Conservation (phyloP, 2,888 invertebrate genomes). For the Sthenelais limicola region DNA sequence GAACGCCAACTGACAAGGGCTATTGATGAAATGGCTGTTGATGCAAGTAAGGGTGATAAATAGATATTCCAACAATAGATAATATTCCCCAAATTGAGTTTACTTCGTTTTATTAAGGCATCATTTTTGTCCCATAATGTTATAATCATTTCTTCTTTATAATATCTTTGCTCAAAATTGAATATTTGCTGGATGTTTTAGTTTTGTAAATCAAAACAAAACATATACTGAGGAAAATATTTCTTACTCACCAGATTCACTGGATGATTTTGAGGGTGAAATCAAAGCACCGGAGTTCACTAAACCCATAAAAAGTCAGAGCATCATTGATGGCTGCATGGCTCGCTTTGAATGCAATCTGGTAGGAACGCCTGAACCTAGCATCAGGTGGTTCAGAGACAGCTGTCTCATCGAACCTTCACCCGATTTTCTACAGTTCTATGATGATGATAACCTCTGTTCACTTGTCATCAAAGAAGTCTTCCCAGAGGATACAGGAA, state of each 20-base stretch:
- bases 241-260: no score
- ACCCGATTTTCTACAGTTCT: conserved; percentile 77
- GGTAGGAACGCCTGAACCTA: conserved; percentile 69
- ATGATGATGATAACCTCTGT: conserved; percentile 63
- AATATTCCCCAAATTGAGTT: no score
- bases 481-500: conserved; percentile 81
- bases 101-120: no score
- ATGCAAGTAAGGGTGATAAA: conserved; percentile 51
- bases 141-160: no score
- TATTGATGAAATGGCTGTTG: conserved; percentile 45
- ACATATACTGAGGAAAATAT: no score
- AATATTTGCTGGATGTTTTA: no score
- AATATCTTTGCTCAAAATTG: no score
- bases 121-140: no score
- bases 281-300: conserved; percentile 59
- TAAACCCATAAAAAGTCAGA: conserved; percentile 55
- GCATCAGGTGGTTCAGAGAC: conserved; percentile 87
- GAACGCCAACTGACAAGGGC: conserved; percentile 45
- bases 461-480: conserved; percentile 80
- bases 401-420: conserved; percentile 76
- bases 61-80: no score
- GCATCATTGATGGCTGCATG: conserved; percentile 62
- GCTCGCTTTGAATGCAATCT: conserved; percentile 67
- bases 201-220: no score
- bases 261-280: neutral